Evolutionary conservation across 2,113 vertebrate species (phyloP).

Genomic region (Electrona antarctica): DNA sequence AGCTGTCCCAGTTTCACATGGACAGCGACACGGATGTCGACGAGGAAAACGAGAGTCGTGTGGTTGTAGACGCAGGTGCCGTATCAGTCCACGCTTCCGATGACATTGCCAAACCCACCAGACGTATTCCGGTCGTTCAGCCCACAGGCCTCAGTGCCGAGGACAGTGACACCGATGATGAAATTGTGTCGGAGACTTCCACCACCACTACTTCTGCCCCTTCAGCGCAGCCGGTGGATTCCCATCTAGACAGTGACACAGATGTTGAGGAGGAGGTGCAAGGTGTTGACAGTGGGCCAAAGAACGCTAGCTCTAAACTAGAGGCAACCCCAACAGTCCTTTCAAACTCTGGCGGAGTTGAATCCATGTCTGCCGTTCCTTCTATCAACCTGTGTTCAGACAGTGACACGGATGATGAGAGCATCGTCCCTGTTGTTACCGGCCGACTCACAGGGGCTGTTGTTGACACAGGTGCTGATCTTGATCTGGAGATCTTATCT

Average conservation of each 20-base stretch:
- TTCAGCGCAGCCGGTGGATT: constrained; percentile 23
- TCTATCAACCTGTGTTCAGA: constrained; percentile 34
- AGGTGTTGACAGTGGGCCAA: not conserved
- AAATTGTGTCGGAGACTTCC: constrained; percentile 13
- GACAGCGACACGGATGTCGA: constrained; percentile 75
- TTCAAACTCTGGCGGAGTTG: not conserved
- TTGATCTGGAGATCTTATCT: constrained; percentile 40
- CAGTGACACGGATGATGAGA: constrained; percentile 58
- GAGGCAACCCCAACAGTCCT: constrained; percentile 16
- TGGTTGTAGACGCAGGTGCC: not conserved
- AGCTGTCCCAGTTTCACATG: constrained; percentile 52
- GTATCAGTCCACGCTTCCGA: constrained; percentile 10
- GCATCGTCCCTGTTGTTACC: not conserved
- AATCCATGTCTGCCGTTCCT: constrained; percentile 2
- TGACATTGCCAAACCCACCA: constrained; percentile 7
- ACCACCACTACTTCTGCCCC: constrained; percentile 26
- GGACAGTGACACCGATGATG: constrained; percentile 45
- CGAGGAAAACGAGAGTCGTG: constrained; percentile 31
- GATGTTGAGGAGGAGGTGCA: constrained; percentile 65
- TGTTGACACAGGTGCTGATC: not conserved
- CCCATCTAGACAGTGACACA: constrained; percentile 72
- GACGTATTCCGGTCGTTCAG: constrained; percentile 21
- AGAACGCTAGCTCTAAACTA: not conserved
- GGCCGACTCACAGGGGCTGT: not conserved
- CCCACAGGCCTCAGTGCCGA: constrained; percentile 42